Conservation (phyloP, 2,113 vertebrate genomes). For the Bagarius yarrelli region DNA sequence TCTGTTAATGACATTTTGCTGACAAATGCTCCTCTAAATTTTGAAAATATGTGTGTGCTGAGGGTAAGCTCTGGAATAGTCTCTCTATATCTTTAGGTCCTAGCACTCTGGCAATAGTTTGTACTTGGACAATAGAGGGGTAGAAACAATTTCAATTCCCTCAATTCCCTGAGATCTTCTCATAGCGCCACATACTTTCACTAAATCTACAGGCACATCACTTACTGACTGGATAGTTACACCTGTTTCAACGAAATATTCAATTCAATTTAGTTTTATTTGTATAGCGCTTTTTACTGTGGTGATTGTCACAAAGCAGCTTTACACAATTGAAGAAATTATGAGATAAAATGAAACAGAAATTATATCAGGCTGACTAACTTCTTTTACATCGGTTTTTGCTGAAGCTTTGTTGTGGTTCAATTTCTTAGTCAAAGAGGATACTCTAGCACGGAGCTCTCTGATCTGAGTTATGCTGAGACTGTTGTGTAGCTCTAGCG, state of each 20-base stretch:
- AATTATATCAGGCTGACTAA: neutral
- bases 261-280: neutral
- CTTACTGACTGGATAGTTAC: constrained; percentile 3
- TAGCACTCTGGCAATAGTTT: too few species aligned
- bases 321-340: too few species aligned
- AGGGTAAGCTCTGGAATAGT: constrained; percentile 5
- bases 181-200: neutral
- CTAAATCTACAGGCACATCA: too few species aligned
- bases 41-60: constrained; percentile 1
- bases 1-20: constrained; percentile 16
- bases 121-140: too few species aligned
- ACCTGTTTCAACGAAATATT: neutral
- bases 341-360: too few species aligned
- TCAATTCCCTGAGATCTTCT: neutral
- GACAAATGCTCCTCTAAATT: constrained; percentile 31
- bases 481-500: neutral
- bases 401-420: neutral
- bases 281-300: too few species aligned
- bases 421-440: constrained; percentile 4
- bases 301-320: too few species aligned
- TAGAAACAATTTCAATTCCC: too few species aligned
- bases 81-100: neutral
- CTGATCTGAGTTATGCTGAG: constrained; percentile 6
- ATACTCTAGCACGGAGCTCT: neutral
- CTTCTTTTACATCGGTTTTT: neutral